Evolutionary conservation across 1,140 invertebrate species (phyloP).

Genomic region (Drosophila ohnishii): DNA sequence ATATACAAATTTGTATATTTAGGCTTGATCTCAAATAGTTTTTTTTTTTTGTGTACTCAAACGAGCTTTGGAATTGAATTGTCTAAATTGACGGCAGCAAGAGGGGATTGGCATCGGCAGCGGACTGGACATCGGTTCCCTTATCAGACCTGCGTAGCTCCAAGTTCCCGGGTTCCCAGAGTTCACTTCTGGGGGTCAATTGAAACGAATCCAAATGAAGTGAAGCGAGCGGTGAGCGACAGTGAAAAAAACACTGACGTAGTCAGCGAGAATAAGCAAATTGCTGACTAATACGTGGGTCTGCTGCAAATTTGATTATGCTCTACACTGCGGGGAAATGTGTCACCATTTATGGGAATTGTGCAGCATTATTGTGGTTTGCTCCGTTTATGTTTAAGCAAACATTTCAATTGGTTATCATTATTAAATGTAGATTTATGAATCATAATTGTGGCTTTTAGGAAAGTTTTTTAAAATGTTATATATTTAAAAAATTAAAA

Average conservation of each 20-base stretch:
- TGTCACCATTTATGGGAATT: not conserved
- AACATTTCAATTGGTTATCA: not conserved
- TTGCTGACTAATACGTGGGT: slow-evolving; percentile 59
- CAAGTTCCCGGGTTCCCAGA: slow-evolving; percentile 28
- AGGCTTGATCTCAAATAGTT: not conserved
- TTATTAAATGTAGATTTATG: not conserved
- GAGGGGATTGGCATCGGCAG: slow-evolving; percentile 11
- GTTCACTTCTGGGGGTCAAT: slow-evolving; percentile 71
- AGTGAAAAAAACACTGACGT: slow-evolving; percentile 50
- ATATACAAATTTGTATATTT: not conserved
- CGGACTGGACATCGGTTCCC: not conserved
- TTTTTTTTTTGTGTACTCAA: not conserved
- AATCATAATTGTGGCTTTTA: not conserved
- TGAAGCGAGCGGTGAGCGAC: slow-evolving; percentile 10
- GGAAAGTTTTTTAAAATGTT: not conserved
- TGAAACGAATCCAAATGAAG: slow-evolving; percentile 31
- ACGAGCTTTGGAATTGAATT: slow-evolving; percentile 48
- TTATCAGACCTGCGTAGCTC: slow-evolving; percentile 46
- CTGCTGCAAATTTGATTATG: slow-evolving; percentile 48
- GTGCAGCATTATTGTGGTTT: too few species aligned
- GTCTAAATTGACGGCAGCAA: slow-evolving; percentile 65
- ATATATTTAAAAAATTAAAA: too few species aligned
- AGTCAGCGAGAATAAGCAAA: slow-evolving; percentile 35
- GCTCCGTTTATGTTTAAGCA: not conserved
- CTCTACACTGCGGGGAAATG: slow-evolving; percentile 6